Percentiles rank a stretch among this genome's conserved stretches.
phyloP scores from a whole-genome alignment of 2,888 invertebrate genomes.

The Frankliniella intonsa region DNA sequence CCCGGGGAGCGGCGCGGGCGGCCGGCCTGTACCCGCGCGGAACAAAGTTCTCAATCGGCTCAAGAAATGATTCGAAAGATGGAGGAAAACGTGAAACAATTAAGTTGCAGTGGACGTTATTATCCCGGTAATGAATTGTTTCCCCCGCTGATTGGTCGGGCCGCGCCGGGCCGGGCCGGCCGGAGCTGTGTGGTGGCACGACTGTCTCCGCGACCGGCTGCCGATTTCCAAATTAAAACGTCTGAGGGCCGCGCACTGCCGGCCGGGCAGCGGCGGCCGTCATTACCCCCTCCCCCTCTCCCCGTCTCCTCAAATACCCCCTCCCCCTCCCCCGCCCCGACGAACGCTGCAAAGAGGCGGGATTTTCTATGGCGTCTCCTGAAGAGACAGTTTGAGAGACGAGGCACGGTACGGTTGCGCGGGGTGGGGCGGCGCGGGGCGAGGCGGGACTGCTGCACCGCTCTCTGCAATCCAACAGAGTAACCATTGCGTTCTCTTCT shows the following conservation, averaged over 20 bases:
- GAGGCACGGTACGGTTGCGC: background rate
- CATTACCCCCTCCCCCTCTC: background rate
- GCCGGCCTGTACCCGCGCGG: too few species aligned
- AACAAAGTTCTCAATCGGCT: too few species aligned
- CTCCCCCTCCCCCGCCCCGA: too few species aligned
- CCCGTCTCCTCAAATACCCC: too few species aligned
- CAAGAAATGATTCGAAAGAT: too few species aligned
- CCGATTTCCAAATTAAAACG: conserved; percentile 11
- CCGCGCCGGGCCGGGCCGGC: background rate
- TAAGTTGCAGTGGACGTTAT: background rate
- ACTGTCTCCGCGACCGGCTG: background rate
- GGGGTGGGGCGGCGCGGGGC: background rate
- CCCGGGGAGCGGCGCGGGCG: too few species aligned
- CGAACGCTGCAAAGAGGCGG: background rate
- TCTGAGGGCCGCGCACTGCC: background rate
- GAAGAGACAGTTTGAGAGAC: background rate
- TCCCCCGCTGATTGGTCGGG: background rate
- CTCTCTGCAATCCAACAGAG: too few species aligned
- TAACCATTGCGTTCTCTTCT: too few species aligned
- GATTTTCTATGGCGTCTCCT: background rate
- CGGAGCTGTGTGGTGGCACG: background rate
- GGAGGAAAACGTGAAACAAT: background rate
- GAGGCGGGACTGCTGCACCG: background rate
- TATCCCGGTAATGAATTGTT: conserved; percentile 23
- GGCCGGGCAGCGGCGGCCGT: background rate